Evolutionary conservation across 2,888 invertebrate species (phyloP), one percentile per base, ranked within the genome.

Genomic region (Glyphotaelius pellucidus): DNA sequence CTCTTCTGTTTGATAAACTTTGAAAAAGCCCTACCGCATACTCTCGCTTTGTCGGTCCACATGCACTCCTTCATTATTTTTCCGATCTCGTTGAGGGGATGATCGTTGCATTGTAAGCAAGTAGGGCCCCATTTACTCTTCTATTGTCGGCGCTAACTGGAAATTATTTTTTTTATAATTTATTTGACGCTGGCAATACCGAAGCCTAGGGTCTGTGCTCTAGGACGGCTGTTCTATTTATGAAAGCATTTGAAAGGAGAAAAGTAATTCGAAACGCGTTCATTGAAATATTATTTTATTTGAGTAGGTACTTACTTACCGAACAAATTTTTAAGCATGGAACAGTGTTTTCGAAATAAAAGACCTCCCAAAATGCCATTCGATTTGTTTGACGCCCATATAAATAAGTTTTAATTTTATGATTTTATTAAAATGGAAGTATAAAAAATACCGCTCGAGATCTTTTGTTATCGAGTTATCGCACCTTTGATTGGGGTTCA

Each of bases 1-100:
- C n/a, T 84, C 90, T 85, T 52, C 84, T 85, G 90, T 90, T 90
- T 90, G 83, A 79, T 90, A 90, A 90, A 90, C 90, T 90, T 35
- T 67, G 52, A 85, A 85, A 90, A 32, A 80, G 30, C 67, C 85
- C 85, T 32, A 31, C 85, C 84, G 83, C 52, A 67, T 35, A 67
- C 35, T 25, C 38, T 67, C 67, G 67, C 52, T 90, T 90, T 90
- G 83, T 90, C 80, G 31, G 14, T 47, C 47, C 35, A 31, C 32
- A 25, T 25, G 67, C 67, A 67, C 31, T 81, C 32, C 19, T 15
- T 81, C 3, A 81, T 81, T 81, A 31, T 81, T 31, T n/a, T 11
- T 25, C 30, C 30, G 11, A 30, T 38, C 67, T 25, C 19, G 84
- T 25, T 7, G 83, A 47, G 83, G 90, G 47, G 83, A 84, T 84